These are phyloP conservation scores for Glaucopsyche alexis DNA, from an alignment of 2,888 invertebrate species.

Conservation along the genomic window DNA sequence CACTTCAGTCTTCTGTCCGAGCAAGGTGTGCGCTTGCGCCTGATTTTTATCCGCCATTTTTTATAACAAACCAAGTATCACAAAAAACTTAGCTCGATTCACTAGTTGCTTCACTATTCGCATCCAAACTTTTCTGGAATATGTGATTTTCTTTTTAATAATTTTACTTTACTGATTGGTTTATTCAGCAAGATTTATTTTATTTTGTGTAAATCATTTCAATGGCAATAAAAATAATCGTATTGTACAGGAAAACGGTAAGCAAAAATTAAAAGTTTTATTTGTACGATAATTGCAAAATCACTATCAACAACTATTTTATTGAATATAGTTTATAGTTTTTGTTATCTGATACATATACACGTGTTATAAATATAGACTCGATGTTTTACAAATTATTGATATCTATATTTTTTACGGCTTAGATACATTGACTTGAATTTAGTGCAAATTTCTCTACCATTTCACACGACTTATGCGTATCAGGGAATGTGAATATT, in stretches of 20 bases:
- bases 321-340: not conserved
- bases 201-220: no score
- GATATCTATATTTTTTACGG: not conserved
- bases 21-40: constrained; percentile 66
- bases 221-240: no score
- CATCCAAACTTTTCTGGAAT: constrained; percentile 10
- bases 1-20: constrained; percentile 57
- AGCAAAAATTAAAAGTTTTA: not conserved
- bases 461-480: not conserved
- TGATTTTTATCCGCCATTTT: constrained; percentile 59
- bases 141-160: not conserved
- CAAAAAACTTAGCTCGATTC: not conserved
- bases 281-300: not conserved
- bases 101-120: not conserved
- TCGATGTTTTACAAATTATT: not conserved
- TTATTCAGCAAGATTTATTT: no score
- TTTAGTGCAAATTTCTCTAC: not conserved
- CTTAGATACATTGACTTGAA: not conserved
- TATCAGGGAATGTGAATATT: not conserved
- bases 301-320: constrained; percentile 2
- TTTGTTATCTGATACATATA: not conserved
- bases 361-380: not conserved
- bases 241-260: not conserved
- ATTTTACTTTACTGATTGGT: not conserved
- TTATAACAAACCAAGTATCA: not conserved